A percentile compares a stretch with the other conserved stretches of the same genome.
Conservation (phyloP, 2,888 invertebrate genomes). For the Xylocampa areola region DNA sequence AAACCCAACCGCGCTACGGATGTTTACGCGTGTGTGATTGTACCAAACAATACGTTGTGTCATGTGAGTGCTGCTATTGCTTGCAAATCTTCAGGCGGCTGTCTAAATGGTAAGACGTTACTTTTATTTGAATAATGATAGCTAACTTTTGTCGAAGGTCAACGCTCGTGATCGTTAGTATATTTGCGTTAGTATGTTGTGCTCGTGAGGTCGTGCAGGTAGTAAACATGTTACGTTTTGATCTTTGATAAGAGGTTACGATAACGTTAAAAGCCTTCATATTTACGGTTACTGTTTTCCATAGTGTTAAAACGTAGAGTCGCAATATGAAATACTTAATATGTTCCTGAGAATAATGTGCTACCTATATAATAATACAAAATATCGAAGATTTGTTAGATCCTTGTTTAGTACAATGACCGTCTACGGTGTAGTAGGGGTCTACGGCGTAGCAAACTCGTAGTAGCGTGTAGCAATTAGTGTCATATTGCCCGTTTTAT, state of each 20-base stretch:
- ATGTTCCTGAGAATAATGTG: no score
- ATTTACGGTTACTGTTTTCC: slow-evolving; percentile 33
- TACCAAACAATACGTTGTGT: slow-evolving; percentile 69
- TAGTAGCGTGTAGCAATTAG: slow-evolving; percentile 77
- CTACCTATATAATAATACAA: no score
- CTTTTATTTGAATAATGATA: slow-evolving; percentile 52
- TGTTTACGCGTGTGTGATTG: slow-evolving; percentile 49
- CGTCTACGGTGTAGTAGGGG: slow-evolving; percentile 65
- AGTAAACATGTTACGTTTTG: slow-evolving; percentile 67
- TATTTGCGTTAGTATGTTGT: slow-evolving; percentile 57
- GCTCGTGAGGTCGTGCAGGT: slow-evolving; percentile 61
- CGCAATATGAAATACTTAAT: slow-evolving; percentile 12
- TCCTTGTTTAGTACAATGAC: slow-evolving; percentile 48
- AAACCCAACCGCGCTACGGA: slow-evolving; percentile 50
- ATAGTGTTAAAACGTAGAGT: slow-evolving; percentile 25
- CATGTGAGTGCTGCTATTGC: slow-evolving; percentile 74
- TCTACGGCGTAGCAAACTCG: slow-evolving; percentile 68
- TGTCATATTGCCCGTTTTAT: slow-evolving; percentile 71
- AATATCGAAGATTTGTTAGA: slow-evolving; percentile 27
- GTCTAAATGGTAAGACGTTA: slow-evolving; percentile 78
- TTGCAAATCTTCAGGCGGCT: slow-evolving; percentile 78
- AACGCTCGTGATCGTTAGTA: slow-evolving; percentile 62
- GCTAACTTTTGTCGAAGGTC: slow-evolving; percentile 64
- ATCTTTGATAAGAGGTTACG: slow-evolving; percentile 67
- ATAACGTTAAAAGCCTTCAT: slow-evolving; percentile 50